Percentiles rank a stretch among this genome's conserved stretches.
Conservation (phyloP, 64 coral and sea anemone species). For the Montipora foliosa region DNA sequence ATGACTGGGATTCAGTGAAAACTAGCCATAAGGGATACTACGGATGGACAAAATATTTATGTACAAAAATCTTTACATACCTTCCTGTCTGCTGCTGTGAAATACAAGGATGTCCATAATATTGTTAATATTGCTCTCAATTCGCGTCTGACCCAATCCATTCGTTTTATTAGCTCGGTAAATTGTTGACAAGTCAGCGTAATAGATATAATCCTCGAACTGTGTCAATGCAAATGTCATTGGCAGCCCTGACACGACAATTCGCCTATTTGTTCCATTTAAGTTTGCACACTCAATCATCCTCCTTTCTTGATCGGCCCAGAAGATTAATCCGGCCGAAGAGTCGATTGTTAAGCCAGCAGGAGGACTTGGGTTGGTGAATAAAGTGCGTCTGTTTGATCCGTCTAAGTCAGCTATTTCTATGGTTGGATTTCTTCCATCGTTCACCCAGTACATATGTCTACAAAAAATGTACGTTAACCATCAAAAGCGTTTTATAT, state of each 20-base stretch:
- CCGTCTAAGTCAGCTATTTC: conserved; percentile 92
- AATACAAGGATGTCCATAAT: conserved; percentile 95
- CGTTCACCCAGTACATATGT: conserved; percentile 90
- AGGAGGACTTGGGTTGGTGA: conserved; percentile 58
- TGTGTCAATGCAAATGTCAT: conserved; percentile 62
- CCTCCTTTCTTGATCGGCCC: conserved; percentile 81
- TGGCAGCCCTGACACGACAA: conserved; percentile 38
- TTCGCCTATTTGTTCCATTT: conserved; percentile 68
- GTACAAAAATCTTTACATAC: background rate
- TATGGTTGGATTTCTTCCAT: conserved; percentile 61
- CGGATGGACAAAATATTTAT: no score
- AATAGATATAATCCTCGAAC: conserved; percentile 92
- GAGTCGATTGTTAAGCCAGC: conserved; percentile 87
- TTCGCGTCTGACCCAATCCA: conserved; percentile 78
- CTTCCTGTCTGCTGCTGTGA: conserved; percentile 86
- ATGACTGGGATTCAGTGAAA: no score
- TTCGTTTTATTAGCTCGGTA: conserved; percentile 95
- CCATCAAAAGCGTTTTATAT: no score
- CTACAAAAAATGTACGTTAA: background rate
- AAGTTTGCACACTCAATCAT: conserved; percentile 85
- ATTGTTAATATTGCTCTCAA: conserved; percentile 57
- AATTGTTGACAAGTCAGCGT: conserved; percentile 83
- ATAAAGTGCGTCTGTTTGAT: conserved; percentile 66
- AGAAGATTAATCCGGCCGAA: conserved; percentile 69
- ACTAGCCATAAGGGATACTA: no score